phyloP scores from a whole-genome alignment of 2,888 invertebrate genomes.

The Rotaria sp. region DNA sequence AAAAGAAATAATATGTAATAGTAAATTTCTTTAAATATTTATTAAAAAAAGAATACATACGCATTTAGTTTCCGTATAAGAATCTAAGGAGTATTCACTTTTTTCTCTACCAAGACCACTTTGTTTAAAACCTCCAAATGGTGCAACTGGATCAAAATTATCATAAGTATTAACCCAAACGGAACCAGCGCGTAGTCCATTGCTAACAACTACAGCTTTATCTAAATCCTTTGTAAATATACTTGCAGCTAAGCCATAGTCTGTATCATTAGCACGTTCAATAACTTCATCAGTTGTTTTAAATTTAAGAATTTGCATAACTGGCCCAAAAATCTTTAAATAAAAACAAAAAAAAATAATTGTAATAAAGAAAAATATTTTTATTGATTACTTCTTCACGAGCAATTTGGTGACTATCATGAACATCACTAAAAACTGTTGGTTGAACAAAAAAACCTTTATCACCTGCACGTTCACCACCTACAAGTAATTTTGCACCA shows the following conservation, averaged over 20 bases:
- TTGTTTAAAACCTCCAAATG: slow-evolving; percentile 93
- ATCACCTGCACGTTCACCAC: slow-evolving; percentile 66
- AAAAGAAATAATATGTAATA: neutral
- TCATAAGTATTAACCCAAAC: slow-evolving; percentile 62
- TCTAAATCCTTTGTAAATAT: slow-evolving; percentile 73
- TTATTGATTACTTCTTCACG: slow-evolving; percentile 48
- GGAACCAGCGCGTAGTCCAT: slow-evolving; percentile 70
- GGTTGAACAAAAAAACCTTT: slow-evolving; percentile 77
- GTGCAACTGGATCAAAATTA: slow-evolving; percentile 65
- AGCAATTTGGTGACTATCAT: slow-evolving; percentile 57
- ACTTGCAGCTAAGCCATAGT: slow-evolving; percentile 74
- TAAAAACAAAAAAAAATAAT: neutral
- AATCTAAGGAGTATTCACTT: slow-evolving; percentile 81
- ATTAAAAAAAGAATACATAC: slow-evolving; percentile 58
- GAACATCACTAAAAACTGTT: slow-evolving; percentile 64
- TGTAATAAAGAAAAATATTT: neutral
- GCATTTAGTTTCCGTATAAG: slow-evolving; percentile 89
- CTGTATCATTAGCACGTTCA: slow-evolving; percentile 69
- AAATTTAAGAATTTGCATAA: slow-evolving; percentile 76
- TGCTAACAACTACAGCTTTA: slow-evolving; percentile 68
- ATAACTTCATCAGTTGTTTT: slow-evolving; percentile 73
- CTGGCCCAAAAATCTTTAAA: slow-evolving; percentile 77
- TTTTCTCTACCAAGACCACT: slow-evolving; percentile 90
- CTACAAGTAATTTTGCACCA: slow-evolving; percentile 75
- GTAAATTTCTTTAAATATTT: neutral